Conservation (phyloP, 2,113 vertebrate genomes). For the Sebastes fasciatus region DNA sequence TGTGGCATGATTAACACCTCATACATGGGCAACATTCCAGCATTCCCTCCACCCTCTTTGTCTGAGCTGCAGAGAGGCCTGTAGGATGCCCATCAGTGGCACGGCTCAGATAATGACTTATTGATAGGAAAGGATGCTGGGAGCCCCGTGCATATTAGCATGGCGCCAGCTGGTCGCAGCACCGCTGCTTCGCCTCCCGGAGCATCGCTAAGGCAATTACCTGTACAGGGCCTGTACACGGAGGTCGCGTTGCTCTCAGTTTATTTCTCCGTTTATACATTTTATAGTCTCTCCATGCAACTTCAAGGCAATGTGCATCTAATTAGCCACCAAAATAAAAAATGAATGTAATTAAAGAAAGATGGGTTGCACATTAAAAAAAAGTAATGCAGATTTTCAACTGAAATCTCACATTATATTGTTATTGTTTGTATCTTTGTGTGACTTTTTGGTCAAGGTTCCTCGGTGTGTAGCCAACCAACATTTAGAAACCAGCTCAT, state of each 20-base stretch:
- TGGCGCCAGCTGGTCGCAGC: conserved; percentile 84
- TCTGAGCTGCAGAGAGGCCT: conserved; percentile 62
- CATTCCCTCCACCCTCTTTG: conserved; percentile 33
- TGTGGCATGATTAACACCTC: conserved; percentile 53
- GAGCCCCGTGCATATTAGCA: conserved; percentile 84
- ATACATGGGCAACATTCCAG: conserved; percentile 59
- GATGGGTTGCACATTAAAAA: neutral
- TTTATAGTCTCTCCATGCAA: neutral
- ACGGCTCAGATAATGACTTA: conserved; percentile 93
- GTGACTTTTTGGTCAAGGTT: too few relatives aligned
- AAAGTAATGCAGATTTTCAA: neutral
- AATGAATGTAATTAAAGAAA: neutral
- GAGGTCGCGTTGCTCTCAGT: conserved; percentile 8
- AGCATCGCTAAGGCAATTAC: conserved; percentile 53
- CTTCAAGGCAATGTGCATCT: neutral
- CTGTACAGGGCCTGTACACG: conserved; percentile 15
- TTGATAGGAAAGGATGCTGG: conserved; percentile 89
- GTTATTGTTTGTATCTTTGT: neutral
- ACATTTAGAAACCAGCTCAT: neutral
- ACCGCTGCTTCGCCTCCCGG: conserved; percentile 34
- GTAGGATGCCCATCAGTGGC: conserved; percentile 76
- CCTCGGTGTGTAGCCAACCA: neutral
- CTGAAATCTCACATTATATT: neutral
- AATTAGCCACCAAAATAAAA: neutral
- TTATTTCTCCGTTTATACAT: neutral